Conservation (phyloP, 2,888 invertebrate genomes). For the Pristionchus arcanus region DNA sequence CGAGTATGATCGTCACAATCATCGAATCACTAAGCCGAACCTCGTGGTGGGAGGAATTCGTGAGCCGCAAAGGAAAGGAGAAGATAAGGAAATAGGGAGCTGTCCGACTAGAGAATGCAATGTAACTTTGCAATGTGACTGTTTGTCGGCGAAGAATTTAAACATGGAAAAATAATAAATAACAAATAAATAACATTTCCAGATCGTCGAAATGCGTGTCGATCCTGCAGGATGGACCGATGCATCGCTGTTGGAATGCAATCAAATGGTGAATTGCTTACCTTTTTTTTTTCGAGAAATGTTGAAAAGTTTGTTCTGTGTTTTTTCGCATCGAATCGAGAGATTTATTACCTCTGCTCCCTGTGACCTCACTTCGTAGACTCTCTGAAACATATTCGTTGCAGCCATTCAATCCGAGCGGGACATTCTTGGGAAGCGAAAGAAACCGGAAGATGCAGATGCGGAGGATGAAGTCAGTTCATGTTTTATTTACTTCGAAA, state of each 20-base stretch:
- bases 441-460: slow-evolving; percentile 62
- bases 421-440: slow-evolving; percentile 73
- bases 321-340: no score
- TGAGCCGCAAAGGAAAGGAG: no score
- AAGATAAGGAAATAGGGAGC: not conserved
- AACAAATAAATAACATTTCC: slow-evolving; percentile 56
- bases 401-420: slow-evolving; percentile 75
- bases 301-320: no score
- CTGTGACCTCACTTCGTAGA: not conserved
- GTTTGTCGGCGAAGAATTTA: no score
- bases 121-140: no score
- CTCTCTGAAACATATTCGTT: not conserved
- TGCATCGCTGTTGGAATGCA: slow-evolving; percentile 75
- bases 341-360: no score
- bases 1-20: no score
- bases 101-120: no score
- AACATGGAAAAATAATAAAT: no score
- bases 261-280: slow-evolving; percentile 65
- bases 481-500: not conserved
- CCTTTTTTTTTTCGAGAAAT: no score
- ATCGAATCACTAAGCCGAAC: no score
- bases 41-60: no score
- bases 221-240: slow-evolving; percentile 71
- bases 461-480: slow-evolving; percentile 55
- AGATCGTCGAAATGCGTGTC: slow-evolving; percentile 75